Conservation (phyloP, 2,797 vertebrate species). For the Diceros bicornis region DNA sequence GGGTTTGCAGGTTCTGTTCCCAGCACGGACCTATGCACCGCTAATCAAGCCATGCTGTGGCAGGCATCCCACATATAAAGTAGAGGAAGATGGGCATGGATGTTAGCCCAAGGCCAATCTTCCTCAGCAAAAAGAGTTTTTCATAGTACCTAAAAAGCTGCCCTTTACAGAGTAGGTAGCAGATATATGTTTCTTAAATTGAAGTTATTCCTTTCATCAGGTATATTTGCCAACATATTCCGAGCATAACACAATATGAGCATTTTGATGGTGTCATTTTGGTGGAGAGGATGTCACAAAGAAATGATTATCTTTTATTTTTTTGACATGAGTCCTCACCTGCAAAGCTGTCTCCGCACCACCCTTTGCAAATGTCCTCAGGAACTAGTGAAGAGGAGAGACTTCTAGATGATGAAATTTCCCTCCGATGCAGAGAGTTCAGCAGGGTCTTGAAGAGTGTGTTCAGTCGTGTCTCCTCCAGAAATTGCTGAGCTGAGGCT, state of each 20-base stretch:
- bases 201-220: not conserved
- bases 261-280: not conserved
- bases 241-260: not conserved
- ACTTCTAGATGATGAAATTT: not conserved
- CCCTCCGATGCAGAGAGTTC: not conserved
- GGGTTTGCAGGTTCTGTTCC: too few relatives aligned
- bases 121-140: not conserved
- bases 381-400: not conserved
- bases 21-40: too few relatives aligned
- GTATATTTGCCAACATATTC: not conserved
- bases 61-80: too few relatives aligned
- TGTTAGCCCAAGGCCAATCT: too few relatives aligned
- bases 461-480: not conserved
- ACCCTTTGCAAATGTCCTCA: not conserved
- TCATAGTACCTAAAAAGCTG: not conserved
- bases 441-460: not conserved
- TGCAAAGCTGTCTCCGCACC: not conserved
- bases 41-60: too few relatives aligned
- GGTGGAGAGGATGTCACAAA: not conserved
- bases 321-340: not conserved
- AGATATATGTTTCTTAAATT: not conserved
- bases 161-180: not conserved
- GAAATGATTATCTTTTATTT: not conserved
- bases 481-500: not conserved
- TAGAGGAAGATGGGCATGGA: too few relatives aligned